Conservation (phyloP, 2,113 vertebrate species). For the Pogonocichla stellata region DNA sequence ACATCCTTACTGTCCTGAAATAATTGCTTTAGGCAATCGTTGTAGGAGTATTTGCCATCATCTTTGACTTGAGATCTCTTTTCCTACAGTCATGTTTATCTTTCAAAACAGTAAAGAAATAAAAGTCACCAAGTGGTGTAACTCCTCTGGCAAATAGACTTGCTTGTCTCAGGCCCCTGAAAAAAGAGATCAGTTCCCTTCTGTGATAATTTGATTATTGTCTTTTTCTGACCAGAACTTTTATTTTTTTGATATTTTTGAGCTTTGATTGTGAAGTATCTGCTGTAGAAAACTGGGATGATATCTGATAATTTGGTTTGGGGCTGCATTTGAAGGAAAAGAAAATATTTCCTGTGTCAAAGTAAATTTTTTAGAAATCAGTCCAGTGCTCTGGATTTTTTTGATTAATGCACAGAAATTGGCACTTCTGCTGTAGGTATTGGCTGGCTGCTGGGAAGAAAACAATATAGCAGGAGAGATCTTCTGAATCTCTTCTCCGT, state of each 20-base stretch:
- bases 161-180: background rate
- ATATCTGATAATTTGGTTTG: background rate
- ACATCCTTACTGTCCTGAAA: background rate
- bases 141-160: background rate
- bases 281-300: background rate
- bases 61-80: background rate
- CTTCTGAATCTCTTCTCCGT: background rate
- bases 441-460: background rate
- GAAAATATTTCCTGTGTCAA: background rate
- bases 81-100: background rate
- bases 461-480: background rate
- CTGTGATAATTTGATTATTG: background rate
- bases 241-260: background rate
- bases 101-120: background rate
- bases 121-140: background rate
- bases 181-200: background rate
- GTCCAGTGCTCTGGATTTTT: background rate
- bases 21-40: background rate
- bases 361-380: background rate
- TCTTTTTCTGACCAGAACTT: background rate
- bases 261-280: background rate
- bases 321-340: background rate
- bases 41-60: background rate
- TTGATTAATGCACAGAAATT: background rate
- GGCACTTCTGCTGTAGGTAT: background rate